Evolutionary conservation across 1,140 invertebrate genomes (phyloP).

Genomic region (Heliconius himera): DNA sequence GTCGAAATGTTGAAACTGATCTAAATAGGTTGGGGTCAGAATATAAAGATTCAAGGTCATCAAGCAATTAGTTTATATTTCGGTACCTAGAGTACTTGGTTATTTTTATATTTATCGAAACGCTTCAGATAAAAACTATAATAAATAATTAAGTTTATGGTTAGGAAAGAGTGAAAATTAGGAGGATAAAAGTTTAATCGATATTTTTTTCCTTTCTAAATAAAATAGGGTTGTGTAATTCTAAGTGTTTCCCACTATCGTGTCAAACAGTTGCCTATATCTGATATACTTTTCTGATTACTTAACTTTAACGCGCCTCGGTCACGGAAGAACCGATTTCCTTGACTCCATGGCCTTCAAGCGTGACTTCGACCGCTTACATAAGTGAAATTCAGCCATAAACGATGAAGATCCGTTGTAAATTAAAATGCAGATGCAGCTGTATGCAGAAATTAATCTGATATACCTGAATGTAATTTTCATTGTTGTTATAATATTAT

Average conservation of each 20-base stretch:
- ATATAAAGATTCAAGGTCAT: not conserved
- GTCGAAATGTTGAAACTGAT: not conserved
- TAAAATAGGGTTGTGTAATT: not conserved
- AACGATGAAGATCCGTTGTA: not conserved
- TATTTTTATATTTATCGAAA: too few relatives aligned
- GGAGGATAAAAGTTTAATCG: too few relatives aligned
- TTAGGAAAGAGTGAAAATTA: too few relatives aligned
- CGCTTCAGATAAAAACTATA: not conserved
- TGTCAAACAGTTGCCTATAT: not conserved
- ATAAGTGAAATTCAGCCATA: constrained; percentile 5
- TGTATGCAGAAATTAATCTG: not conserved
- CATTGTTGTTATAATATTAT: not conserved
- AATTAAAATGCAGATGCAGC: not conserved
- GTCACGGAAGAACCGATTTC: constrained; percentile 27
- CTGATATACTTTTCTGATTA: not conserved
- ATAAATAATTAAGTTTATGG: not conserved
- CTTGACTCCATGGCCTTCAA: constrained; percentile 21
- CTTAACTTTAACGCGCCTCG: constrained; percentile 6
- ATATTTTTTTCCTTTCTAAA: not conserved
- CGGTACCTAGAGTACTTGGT: too few relatives aligned
- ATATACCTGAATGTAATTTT: not conserved
- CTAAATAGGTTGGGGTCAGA: not conserved
- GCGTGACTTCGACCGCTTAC: not conserved
- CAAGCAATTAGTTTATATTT: not conserved
- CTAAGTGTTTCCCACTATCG: not conserved